These are phyloP conservation scores for Cyclura pinguis DNA, from an alignment of 2,797 vertebrate species.

Conservation along the genomic window DNA sequence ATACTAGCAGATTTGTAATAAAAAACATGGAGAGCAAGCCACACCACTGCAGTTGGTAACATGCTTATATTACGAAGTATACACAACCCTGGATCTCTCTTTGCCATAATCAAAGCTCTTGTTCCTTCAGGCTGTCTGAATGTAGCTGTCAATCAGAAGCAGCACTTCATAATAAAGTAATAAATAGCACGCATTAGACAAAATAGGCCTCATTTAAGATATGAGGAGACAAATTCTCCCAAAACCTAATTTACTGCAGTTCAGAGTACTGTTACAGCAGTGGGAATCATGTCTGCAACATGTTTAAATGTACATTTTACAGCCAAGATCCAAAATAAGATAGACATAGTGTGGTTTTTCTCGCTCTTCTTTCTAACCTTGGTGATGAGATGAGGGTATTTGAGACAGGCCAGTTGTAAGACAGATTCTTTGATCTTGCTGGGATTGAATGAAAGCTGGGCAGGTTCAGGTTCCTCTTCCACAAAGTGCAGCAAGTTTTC, in stretches of 20 bases:
- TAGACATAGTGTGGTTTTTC: constrained; percentile 18
- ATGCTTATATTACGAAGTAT: not conserved
- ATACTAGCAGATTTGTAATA: not conserved
- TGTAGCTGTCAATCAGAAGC: not conserved
- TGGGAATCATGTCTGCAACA: too few species aligned
- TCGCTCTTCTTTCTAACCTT: constrained; percentile 82
- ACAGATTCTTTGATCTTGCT: constrained; percentile 85
- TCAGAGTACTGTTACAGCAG: not conserved
- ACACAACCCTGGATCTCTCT: not conserved
- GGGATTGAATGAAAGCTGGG: constrained; percentile 75
- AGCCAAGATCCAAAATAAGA: not conserved
- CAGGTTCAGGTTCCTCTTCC: constrained; percentile 90
- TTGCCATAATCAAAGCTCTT: not conserved
- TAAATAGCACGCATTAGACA: not conserved
- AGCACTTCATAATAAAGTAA: not conserved
- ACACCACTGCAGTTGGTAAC: not conserved
- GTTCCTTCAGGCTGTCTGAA: not conserved
- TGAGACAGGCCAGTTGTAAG: constrained; percentile 87
- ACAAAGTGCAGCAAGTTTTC: constrained; percentile 98
- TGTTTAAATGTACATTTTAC: not conserved
- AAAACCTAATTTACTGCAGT: not conserved
- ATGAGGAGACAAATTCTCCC: not conserved
- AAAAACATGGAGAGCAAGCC: not conserved
- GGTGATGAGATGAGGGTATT: constrained; percentile 94
- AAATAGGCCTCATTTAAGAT: not conserved